These are phyloP conservation scores for Apis laboriosa DNA, from an alignment of 1,140 invertebrate species.

Conservation along the genomic window DNA sequence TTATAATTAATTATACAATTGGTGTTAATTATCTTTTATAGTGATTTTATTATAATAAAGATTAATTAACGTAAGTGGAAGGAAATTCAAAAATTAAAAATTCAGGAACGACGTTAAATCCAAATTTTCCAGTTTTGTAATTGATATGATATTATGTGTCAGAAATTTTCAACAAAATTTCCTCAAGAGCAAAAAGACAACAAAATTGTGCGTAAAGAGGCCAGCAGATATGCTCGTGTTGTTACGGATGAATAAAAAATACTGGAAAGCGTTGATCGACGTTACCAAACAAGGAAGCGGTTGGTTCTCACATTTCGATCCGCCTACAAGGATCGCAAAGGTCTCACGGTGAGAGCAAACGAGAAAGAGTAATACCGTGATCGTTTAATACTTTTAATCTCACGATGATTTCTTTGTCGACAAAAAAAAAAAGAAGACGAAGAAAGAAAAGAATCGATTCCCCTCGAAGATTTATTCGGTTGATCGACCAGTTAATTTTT, in stretches of 20 bases:
- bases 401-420: not conserved
- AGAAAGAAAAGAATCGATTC: not conserved
- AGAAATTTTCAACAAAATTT: too few relatives aligned
- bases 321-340: constrained; percentile 60
- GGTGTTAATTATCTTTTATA: not conserved
- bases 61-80: not conserved
- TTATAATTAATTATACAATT: not conserved
- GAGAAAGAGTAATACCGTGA: constrained; percentile 14
- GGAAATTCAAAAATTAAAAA: too few relatives aligned
- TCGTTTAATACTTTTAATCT: constrained; percentile 29
- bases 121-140: too few relatives aligned
- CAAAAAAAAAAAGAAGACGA: too few relatives aligned
- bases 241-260: constrained; percentile 44
- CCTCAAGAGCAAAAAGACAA: not conserved
- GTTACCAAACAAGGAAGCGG: constrained; percentile 60
- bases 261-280: constrained; percentile 44
- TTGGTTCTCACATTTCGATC: constrained; percentile 59
- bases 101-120: too few relatives aligned
- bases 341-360: constrained; percentile 37
- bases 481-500: too few relatives aligned
- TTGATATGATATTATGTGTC: too few relatives aligned
- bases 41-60: not conserved
- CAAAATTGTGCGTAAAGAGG: not conserved
- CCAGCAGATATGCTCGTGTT: not conserved
- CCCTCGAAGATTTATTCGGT: too few relatives aligned